Evolutionary conservation across 1,140 invertebrate species (phyloP).

Genomic region (Vollenhovia emeryi): DNA sequence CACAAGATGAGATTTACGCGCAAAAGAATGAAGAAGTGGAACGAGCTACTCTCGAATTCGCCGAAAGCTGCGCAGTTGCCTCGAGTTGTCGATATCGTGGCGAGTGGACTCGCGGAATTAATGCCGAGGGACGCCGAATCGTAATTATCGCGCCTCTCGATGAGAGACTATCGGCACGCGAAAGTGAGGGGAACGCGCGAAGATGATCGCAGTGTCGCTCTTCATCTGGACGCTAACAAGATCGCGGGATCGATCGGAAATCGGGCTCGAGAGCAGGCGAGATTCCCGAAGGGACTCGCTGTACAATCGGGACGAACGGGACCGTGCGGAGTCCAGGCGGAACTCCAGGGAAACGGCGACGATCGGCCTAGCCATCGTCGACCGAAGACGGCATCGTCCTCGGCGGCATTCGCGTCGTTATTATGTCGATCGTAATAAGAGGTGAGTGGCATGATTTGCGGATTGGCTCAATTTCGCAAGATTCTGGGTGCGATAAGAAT

Average conservation of each 20-base stretch:
- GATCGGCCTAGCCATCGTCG: conserved; percentile 62
- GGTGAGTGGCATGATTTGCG: conserved; percentile 74
- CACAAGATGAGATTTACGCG: conserved; percentile 16
- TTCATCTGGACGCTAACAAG: conserved; percentile 76
- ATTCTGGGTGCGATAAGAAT: not conserved
- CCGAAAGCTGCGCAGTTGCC: not conserved
- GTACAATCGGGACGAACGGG: conserved; percentile 51
- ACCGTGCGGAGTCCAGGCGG: conserved; percentile 69
- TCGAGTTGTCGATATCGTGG: not conserved
- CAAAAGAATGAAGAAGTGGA: not conserved
- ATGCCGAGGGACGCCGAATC: not conserved
- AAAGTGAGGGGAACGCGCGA: conserved; percentile 52
- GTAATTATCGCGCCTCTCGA: conserved; percentile 24
- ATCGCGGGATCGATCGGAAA: conserved; percentile 46
- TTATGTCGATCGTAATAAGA: conserved; percentile 78
- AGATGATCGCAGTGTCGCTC: conserved; percentile 79
- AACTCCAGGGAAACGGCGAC: conserved; percentile 75
- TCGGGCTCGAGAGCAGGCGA: not conserved
- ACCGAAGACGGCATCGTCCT: conserved; percentile 73
- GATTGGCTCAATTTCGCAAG: not conserved
- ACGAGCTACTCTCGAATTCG: not conserved
- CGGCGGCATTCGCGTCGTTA: conserved; percentile 79
- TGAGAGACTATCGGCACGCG: conserved; percentile 16
- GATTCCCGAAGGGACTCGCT: conserved; percentile 54
- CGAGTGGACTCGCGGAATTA: not conserved